Evolutionary conservation across 2,113 vertebrate species (phyloP).

Genomic region (Myrmophylax atrothorax): DNA sequence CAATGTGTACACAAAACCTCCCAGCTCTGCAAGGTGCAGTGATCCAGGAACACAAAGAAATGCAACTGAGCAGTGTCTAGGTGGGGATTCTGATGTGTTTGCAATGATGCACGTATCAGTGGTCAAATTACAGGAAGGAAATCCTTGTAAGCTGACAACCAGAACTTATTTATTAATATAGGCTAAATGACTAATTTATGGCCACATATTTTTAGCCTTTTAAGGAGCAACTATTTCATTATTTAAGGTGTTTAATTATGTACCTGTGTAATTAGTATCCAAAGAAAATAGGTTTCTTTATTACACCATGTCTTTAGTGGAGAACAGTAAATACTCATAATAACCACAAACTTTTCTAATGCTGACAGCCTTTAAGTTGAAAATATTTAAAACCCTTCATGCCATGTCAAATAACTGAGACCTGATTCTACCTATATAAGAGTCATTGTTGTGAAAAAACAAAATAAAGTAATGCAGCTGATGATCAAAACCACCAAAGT

Average conservation of each 20-base stretch:
- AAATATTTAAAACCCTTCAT: not conserved
- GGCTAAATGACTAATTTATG: slow-evolving; percentile 76
- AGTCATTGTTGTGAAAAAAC: not conserved
- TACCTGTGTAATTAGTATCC: slow-evolving; percentile 72
- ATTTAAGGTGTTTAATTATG: slow-evolving; percentile 72
- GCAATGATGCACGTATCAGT: not conserved
- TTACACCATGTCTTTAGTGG: slow-evolving; percentile 2
- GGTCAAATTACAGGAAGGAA: slow-evolving; percentile 46
- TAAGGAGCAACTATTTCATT: slow-evolving; percentile 67
- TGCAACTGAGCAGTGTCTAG: not conserved
- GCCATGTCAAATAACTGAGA: not conserved
- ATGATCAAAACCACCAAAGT: not conserved
- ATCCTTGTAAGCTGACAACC: slow-evolving; percentile 33
- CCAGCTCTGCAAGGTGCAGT: not conserved
- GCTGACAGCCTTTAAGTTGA: not conserved
- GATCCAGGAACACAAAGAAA: slow-evolving; percentile 8
- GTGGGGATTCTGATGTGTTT: not conserved
- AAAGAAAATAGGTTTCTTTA: slow-evolving; percentile 65
- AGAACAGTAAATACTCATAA: not conserved
- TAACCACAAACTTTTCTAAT: not conserved
- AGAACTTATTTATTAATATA: slow-evolving; percentile 74
- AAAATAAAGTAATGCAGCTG: not conserved
- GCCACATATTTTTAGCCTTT: slow-evolving; percentile 68
- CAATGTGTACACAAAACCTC: not conserved
- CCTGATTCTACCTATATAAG: not conserved